Evolutionary conservation across 1,140 invertebrate genomes (phyloP).

Genomic region (Camponotus floridanus): DNA sequence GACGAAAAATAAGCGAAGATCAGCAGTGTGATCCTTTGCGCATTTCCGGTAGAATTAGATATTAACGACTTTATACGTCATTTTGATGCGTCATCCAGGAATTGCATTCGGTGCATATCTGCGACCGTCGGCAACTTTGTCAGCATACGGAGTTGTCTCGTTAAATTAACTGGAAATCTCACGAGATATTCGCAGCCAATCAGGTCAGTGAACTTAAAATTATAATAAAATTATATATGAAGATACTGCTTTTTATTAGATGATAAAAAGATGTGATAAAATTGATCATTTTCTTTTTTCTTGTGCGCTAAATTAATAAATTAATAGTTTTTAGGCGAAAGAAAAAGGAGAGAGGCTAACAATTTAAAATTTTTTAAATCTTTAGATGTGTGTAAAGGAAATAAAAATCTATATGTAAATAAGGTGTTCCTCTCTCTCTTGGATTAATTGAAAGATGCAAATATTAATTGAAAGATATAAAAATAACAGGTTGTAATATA

Average conservation of each 20-base stretch:
- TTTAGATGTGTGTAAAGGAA: too few species aligned
- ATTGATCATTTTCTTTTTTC: neutral
- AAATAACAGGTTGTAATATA: slow-evolving; percentile 25
- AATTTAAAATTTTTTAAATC: too few species aligned
- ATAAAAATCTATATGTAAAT: neutral
- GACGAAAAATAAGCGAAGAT: neutral
- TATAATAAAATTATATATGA: neutral
- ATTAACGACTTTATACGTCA: slow-evolving; percentile 32
- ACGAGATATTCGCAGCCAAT: neutral
- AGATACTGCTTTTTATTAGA: neutral
- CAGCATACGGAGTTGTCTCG: neutral
- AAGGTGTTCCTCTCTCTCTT: neutral
- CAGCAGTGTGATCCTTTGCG: neutral
- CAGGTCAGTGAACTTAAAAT: neutral
- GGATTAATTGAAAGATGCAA: neutral
- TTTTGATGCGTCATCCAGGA: neutral
- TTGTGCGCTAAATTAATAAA: neutral
- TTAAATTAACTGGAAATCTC: slow-evolving; percentile 18
- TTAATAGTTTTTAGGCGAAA: neutral
- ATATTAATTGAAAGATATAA: slow-evolving; percentile 10
- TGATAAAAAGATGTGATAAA: neutral
- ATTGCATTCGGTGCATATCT: slow-evolving; percentile 25
- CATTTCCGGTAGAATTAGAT: slow-evolving; percentile 16
- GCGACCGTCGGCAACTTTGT: slow-evolving; percentile 29
- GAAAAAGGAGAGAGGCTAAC: neutral